Base-by-base conservation (phyloP, 2,888 invertebrate genomes). In the Antheraea assamensis region DNA sequence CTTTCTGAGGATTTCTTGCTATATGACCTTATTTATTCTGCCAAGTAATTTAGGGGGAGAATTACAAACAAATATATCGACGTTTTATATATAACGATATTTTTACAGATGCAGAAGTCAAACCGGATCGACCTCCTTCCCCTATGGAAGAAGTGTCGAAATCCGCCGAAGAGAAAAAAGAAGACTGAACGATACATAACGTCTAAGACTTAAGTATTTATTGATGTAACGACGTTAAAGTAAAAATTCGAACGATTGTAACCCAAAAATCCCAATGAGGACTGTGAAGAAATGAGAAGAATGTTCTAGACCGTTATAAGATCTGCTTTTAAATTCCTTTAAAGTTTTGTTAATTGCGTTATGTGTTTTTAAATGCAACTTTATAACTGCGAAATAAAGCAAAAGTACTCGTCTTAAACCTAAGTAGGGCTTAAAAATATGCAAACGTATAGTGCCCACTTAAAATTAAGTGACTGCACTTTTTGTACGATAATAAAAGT, bases 101-200 rank as follows among this genome's bases (percentile, higher is more conserved):
- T 61, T 75, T 79, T 81, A 1, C 76, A 92, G 91, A 82, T 76
- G 87, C 89, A 71, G 91, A 85, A 47, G 83, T 78, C 5, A 91
- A 90, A 72, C 80, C 85, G 80, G 90, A 90, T 87, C 88, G 89
- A 76, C 83, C 90, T 76, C 82, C 91, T 81, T 90, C 91, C 74
- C 81, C 88, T 0, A 78, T 73, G 49, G 90, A 91, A 81, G 88
- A 77, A 78, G 76, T 81, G 72, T 82, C 85, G 85, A 93, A 93
- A 87, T 86, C 92, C 81, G 78, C 81, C 42, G 76, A 76, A 35
- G 90, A 91, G 70, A 94, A 93, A 78, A 94, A 93, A 91, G 85
- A 93, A 94, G 94, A 94, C 93, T 94, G 94, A 94, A 83, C 78
- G 77, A 66, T 70, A 72, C 64, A 72, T 66, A 30, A 73, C 47